These are phyloP conservation scores for Montifringilla adamsi DNA, from an alignment of 2,113 vertebrate genomes.

Conservation along the genomic window DNA sequence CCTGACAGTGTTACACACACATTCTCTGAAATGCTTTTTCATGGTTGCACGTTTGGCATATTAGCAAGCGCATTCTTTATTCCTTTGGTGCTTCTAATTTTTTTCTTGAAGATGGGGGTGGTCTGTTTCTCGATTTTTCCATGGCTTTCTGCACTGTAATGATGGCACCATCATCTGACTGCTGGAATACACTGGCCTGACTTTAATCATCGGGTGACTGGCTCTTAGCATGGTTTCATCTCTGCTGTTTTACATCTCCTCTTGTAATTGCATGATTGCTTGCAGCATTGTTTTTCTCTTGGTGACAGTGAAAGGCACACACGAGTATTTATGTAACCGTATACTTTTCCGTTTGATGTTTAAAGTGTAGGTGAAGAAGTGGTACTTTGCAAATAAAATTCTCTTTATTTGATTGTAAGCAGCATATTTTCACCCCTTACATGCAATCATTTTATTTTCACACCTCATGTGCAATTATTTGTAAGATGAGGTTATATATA, in stretches of 20 bases:
- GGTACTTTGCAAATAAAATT: neutral
- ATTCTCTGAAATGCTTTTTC: neutral
- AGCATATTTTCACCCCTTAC: neutral
- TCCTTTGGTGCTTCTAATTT: slow-evolving; percentile 23
- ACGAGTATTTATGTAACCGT: slow-evolving; percentile 13
- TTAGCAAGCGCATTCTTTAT: neutral
- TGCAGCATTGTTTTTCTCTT: slow-evolving; percentile 53
- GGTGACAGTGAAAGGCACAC: slow-evolving; percentile 5
- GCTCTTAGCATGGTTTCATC: slow-evolving; percentile 43
- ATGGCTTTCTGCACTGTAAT: slow-evolving; percentile 63
- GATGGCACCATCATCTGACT: slow-evolving; percentile 67
- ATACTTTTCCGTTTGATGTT: neutral
- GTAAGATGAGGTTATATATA: neutral
- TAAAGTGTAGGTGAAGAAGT: neutral
- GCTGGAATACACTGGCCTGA: slow-evolving; percentile 58
- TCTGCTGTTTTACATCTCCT: slow-evolving; percentile 51
- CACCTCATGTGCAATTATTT: neutral
- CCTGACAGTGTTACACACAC: accelerated
- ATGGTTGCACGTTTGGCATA: neutral
- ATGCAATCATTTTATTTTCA: neutral
- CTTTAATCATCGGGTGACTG: slow-evolving; percentile 65
- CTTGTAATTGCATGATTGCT: slow-evolving; percentile 51
- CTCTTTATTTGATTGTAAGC: neutral
- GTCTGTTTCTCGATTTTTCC: slow-evolving; percentile 63
- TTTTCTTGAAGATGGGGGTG: slow-evolving; percentile 51